Evolutionary conservation across 1,140 invertebrate genomes (phyloP), one percentile per base, ranked within the genome.

Genomic region (Latrodectus geometricus): DNA sequence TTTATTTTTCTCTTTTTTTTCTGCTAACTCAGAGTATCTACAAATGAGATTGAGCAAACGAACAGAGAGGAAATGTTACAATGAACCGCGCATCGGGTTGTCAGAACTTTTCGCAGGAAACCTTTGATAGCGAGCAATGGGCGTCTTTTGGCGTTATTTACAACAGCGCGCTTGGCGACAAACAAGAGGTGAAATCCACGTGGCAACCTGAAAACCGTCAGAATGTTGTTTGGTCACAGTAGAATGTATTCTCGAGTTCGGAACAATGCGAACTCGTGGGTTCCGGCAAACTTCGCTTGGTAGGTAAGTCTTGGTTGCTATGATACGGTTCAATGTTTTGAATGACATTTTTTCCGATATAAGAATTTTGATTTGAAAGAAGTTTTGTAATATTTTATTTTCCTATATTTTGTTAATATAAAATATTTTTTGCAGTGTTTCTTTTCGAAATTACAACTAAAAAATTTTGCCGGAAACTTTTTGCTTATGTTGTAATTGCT

Each of bases 161-260:
- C 48, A 11, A 11, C 23, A 79, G 48, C 61, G 48, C 48, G 23
- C 77, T 79, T 79, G 77, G 77, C 77, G 77, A 79, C 61, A 70
- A 23, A 23, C 14, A n/a, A 20, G 70, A 70, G 70, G 23, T 54
- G 52, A 48, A 74, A 35, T 83, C 80, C 80, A 83, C 80, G 80
- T 83, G 80, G 80, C 80, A 83, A 83, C 69, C 80, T 83, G 48
- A 54, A 52, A 23, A 21, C 50, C 14, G 70, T 83, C 80, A 83
- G 80, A 83, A 83, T 52, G 80, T 83, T 69, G 69, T 83, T 74
- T 61, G 72, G 80, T 50, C 61, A 65, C 72, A 73, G n/a, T n/a
- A 54, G 17, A 61, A 50, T 49, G 54, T 65, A 23, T 56, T 82
- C 52, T 17, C 50, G 49, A 83, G 20, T 83, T 73, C 68, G 15